Percentiles rank a stretch among this genome's conserved stretches.
Conservation (phyloP, 2,113 vertebrate genomes). For the Dasyprocta punctata region DNA sequence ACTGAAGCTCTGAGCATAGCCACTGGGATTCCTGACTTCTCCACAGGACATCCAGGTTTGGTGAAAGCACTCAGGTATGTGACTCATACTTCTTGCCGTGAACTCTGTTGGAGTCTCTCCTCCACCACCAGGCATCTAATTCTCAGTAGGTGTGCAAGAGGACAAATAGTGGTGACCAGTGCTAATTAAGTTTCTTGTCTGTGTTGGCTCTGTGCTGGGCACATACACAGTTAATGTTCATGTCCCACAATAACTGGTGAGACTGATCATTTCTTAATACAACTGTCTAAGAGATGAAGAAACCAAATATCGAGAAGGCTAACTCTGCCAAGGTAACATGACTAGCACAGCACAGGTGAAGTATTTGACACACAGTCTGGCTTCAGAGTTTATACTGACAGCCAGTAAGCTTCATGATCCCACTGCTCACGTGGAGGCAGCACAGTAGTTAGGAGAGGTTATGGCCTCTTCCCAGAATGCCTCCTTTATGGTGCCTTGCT, state of each 20-base stretch:
- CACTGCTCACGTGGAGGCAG: neutral
- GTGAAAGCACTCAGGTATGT: neutral
- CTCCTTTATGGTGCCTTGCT: neutral
- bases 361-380: neutral
- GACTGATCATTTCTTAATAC: neutral
- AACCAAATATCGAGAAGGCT: neutral
- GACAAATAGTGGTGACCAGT: neutral
- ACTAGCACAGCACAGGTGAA: neutral
- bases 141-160: neutral
- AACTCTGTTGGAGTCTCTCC: neutral
- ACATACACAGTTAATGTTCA: neutral
- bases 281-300: neutral
- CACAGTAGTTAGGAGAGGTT: neutral
- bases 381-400: fast-evolving
- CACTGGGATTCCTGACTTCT: neutral
- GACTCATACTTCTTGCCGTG: neutral
- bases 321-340: neutral
- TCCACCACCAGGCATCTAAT: neutral
- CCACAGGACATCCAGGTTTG: neutral
- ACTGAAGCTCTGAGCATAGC: fast-evolving
- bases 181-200: neutral
- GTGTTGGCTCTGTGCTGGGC: neutral
- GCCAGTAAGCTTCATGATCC: neutral
- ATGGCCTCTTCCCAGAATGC: fast-evolving
- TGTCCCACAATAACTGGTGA: neutral